These are phyloP conservation scores for Gorsachius magnificus DNA, from an alignment of 2,797 vertebrate genomes.

Conservation along the genomic window DNA sequence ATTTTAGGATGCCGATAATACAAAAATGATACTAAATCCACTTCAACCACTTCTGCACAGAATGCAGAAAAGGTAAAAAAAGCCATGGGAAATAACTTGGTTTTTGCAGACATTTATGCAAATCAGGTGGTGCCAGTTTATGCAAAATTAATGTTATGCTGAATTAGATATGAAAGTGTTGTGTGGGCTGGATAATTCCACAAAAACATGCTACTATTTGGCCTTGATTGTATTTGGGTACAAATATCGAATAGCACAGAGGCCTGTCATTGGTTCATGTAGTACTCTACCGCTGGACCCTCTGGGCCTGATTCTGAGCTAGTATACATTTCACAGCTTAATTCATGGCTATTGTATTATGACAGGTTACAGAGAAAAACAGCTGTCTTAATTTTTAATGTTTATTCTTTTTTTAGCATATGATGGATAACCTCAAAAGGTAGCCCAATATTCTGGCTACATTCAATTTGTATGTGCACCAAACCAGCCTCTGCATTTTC, in stretches of 20 bases:
- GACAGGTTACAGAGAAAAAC: neutral
- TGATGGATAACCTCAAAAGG: neutral
- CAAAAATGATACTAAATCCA: neutral
- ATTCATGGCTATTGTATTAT: neutral
- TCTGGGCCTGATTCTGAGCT: neutral
- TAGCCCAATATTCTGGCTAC: neutral
- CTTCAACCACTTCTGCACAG: neutral
- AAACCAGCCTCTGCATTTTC: neutral
- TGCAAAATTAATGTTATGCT: neutral
- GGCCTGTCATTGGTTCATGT: neutral
- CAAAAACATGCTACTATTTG: neutral
- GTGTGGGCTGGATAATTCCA: neutral
- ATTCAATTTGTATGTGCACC: neutral
- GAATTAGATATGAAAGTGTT: neutral
- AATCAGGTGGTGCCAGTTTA: neutral
- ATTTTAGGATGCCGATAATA: neutral
- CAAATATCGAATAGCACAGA: fast-evolving
- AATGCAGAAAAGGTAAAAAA: neutral
- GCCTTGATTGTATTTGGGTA: neutral
- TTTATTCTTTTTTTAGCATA: no score
- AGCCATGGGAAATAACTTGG: neutral
- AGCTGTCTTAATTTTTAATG: neutral
- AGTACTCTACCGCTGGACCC: neutral
- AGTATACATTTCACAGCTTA: neutral
- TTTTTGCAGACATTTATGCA: neutral